phyloP scores from a whole-genome alignment of 2,888 invertebrate genomes.

The Diplazon laetatorius region DNA sequence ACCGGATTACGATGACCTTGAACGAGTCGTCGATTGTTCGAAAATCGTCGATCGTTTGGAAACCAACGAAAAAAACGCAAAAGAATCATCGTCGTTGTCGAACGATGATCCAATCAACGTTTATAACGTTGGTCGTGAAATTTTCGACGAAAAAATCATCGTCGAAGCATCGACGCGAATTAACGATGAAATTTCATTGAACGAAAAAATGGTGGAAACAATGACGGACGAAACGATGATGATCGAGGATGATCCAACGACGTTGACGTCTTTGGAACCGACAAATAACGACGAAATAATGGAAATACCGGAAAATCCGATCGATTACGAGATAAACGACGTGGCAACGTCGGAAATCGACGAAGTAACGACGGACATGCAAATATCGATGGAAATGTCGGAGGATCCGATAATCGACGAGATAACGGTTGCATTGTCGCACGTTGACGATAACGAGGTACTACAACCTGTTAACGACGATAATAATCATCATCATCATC shows the following conservation, averaged over 20 bases:
- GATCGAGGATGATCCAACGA: conserved; percentile 22
- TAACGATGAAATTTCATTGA: no score
- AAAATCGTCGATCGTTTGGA: conserved; percentile 40
- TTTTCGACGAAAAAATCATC: conserved; percentile 27
- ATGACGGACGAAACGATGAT: no score
- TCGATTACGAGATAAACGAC: no score
- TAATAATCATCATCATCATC: conserved; percentile 19
- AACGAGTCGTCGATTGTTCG: conserved; percentile 18
- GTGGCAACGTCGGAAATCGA: no score
- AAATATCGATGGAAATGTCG: conserved; percentile 20
- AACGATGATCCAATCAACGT: conserved; percentile 2
- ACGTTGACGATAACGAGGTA: no score
- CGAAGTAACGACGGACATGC: conserved; percentile 45
- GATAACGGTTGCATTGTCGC: no score
- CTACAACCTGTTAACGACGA: no score
- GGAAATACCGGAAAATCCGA: conserved; percentile 53
- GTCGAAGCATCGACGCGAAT: conserved; percentile 45
- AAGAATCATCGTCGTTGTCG: background rate
- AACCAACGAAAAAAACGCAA: conserved; percentile 15
- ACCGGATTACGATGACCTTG: conserved; percentile 46
- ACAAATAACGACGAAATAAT: conserved; percentile 47
- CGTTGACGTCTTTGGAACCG: no score
- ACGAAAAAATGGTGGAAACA: no score
- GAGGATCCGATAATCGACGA: conserved; percentile 41
- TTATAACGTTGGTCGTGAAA: no score